A percentile compares a stretch with the other conserved stretches of the same genome.
Evolutionary conservation across 2,113 vertebrate species (phyloP).

Genomic region (Silurus glanis): DNA sequence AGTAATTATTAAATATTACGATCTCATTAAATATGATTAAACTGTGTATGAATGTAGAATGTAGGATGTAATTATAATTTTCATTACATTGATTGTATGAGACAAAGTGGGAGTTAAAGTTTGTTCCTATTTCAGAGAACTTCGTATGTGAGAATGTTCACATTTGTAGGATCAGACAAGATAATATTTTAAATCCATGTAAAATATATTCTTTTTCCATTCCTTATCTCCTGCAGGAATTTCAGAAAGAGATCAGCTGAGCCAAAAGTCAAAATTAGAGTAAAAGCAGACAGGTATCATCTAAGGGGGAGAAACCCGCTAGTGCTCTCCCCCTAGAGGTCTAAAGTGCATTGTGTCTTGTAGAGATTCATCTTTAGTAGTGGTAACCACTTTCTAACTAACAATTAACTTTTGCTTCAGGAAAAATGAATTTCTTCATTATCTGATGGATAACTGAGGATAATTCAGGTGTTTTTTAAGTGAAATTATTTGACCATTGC

Average conservation of each 20-base stretch:
- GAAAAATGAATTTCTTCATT: slow-evolving; percentile 16
- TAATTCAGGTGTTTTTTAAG: background rate
- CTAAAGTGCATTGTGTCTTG: slow-evolving; percentile 28
- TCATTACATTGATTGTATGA: background rate
- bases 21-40: background rate
- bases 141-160: background rate
- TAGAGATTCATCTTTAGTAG: slow-evolving; percentile 10
- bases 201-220: slow-evolving; percentile 2
- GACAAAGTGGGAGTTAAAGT: background rate
- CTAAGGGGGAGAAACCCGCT: slow-evolving; percentile 48
- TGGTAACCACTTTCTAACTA: slow-evolving; percentile 24
- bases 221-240: slow-evolving; percentile 42
- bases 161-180: background rate
- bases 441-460: slow-evolving; percentile 32
- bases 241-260: slow-evolving; percentile 54
- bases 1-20: background rate
- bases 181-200: background rate
- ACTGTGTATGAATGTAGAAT: background rate
- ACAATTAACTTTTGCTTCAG: slow-evolving; percentile 26
- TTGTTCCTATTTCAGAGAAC: background rate
- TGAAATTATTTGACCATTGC: background rate
- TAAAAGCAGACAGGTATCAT: slow-evolving; percentile 52
- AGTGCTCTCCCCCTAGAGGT: slow-evolving; percentile 40
- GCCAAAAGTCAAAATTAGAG: slow-evolving; percentile 47
- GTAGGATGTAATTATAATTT: background rate